phyloP scores from a whole-genome alignment of 2,113 vertebrate genomes.

The Maccullochella peelii region DNA sequence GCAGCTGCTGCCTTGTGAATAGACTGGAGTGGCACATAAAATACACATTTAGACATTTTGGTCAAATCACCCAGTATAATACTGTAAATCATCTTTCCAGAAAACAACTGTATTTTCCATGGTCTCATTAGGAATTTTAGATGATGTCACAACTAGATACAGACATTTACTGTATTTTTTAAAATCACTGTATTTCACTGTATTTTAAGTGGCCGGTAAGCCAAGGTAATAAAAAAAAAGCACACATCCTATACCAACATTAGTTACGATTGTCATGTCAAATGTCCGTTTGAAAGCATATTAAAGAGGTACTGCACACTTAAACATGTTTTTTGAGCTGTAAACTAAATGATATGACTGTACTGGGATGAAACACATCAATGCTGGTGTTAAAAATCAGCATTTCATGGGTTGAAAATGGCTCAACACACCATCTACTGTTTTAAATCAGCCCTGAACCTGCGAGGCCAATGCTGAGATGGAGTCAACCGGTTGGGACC shows the following conservation, averaged over 20 bases:
- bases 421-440: no score
- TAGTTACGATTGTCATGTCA: background rate
- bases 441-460: no score
- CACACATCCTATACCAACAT: background rate
- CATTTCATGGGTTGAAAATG: no score
- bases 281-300: background rate
- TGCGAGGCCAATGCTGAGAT: no score
- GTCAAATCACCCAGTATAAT: background rate
- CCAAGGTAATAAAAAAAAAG: background rate
- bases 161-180: background rate
- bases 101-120: background rate
- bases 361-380: no score
- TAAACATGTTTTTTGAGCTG: no score
- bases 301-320: no score
- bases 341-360: no score
- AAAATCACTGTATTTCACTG: background rate
- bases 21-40: slow-evolving; percentile 34
- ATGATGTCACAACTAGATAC: background rate
- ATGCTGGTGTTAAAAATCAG: no score
- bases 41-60: background rate
- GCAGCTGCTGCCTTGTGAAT: slow-evolving; percentile 71
- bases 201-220: background rate
- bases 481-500: no score
- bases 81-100: background rate
- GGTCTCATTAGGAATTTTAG: background rate